Conservation (phyloP, 2,888 invertebrate species). For the Aphidius colemani region DNA sequence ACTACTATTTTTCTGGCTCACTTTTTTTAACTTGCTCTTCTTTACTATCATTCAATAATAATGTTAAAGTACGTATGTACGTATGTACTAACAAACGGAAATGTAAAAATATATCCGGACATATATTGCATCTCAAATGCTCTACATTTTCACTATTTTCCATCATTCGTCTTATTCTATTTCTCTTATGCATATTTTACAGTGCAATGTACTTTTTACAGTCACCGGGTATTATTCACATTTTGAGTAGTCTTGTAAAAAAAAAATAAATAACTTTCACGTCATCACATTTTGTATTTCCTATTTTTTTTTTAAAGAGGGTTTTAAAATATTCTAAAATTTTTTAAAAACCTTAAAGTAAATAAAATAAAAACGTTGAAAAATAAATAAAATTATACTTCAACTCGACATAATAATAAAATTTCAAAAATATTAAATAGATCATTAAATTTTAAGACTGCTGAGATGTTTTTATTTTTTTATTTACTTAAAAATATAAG, state of each 20-base stretch:
- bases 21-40: too few relatives aligned
- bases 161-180: constrained; percentile 3
- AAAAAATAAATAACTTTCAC: constrained; percentile 9
- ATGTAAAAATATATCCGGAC: not conserved
- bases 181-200: constrained; percentile 15
- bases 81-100: constrained; percentile 2
- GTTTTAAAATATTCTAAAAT: not conserved
- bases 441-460: too few relatives aligned
- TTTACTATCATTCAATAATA: too few relatives aligned
- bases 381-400: not conserved
- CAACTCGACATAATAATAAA: too few relatives aligned
- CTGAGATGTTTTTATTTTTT: too few relatives aligned
- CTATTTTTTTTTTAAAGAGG: not conserved
- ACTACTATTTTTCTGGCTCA: too few relatives aligned
- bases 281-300: too few relatives aligned
- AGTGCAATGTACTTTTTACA: constrained; percentile 16
- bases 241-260: constrained; percentile 19
- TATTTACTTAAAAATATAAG: too few relatives aligned
- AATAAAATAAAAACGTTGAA: not conserved
- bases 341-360: not conserved
- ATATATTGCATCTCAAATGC: not conserved
- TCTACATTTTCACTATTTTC: constrained; percentile 2
- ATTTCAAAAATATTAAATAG: too few relatives aligned
- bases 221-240: constrained; percentile 5
- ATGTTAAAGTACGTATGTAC: too few relatives aligned